phyloP scores from a whole-genome alignment of 2,888 invertebrate species.

The Drosophila vallismaia region DNA sequence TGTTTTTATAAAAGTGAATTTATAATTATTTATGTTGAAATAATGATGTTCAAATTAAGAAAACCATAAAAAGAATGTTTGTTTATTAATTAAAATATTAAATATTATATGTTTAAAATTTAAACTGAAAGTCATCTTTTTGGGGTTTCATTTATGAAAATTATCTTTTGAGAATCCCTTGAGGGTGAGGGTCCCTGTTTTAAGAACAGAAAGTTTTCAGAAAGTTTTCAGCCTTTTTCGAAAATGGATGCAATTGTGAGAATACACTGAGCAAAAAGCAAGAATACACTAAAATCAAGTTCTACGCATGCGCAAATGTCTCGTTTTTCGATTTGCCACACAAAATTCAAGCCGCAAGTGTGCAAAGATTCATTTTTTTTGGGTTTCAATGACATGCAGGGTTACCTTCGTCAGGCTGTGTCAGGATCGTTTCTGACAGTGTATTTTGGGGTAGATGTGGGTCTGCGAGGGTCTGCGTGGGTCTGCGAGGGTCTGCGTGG shows the following conservation, averaged over 20 bases:
- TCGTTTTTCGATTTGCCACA: background rate
- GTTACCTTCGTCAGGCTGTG: slow-evolving; percentile 17
- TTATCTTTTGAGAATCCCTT: too few species aligned
- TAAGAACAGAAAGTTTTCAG: too few species aligned
- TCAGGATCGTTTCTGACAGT: slow-evolving; percentile 12
- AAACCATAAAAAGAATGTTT: background rate
- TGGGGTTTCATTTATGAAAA: too few species aligned
- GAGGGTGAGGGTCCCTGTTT: too few species aligned
- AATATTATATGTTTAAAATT: background rate
- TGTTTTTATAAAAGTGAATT: background rate
- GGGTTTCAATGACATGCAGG: slow-evolving; percentile 27
- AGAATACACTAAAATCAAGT: slow-evolving; percentile 1
- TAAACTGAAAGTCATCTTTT: too few species aligned
- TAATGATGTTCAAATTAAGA: background rate
- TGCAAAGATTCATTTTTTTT: slow-evolving; percentile 31
- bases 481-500: background rate
- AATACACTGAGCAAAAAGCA: slow-evolving; percentile 28
- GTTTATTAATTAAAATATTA: background rate
- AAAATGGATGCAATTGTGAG: background rate
- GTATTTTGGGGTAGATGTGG: slow-evolving; percentile 16
- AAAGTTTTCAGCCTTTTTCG: background rate
- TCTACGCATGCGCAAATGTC: slow-evolving; percentile 32
- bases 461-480: slow-evolving; percentile 17
- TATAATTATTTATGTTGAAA: background rate
- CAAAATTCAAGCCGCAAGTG: slow-evolving; percentile 27